Conservation (phyloP, 2,113 vertebrate species). For the Rutilus rutilus region DNA sequence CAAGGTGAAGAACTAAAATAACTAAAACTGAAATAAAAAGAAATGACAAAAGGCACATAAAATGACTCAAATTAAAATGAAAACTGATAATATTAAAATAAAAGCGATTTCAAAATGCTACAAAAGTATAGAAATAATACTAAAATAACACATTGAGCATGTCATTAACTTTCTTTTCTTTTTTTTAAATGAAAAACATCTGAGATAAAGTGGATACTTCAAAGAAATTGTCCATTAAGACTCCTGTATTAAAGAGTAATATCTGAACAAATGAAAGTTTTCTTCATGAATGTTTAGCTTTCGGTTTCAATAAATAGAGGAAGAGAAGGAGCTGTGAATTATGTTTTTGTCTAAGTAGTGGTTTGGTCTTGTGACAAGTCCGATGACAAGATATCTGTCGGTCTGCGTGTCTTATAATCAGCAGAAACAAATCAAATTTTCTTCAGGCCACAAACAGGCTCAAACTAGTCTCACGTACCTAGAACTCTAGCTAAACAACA, state of each 20-base stretch:
- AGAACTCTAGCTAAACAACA: background rate
- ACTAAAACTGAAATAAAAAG: no score
- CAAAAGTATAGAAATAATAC: background rate
- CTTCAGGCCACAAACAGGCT: background rate
- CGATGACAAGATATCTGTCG: background rate
- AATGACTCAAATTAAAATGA: no score
- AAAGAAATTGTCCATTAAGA: background rate
- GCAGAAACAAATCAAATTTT: background rate
- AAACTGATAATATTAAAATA: background rate
- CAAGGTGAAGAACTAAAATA: no score
- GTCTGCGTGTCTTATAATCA: background rate
- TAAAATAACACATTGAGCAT: background rate
- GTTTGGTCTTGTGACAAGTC: slow-evolving; percentile 29
- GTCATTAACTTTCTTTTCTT: background rate
- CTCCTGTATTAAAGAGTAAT: background rate
- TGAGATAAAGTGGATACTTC: background rate
- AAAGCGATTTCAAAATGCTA: background rate
- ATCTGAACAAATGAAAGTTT: background rate
- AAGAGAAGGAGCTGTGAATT: background rate
- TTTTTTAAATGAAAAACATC: no score
- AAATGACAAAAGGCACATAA: no score
- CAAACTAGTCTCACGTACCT: background rate
- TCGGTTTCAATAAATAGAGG: slow-evolving; percentile 13
- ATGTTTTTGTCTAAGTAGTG: background rate
- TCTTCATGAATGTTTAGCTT: background rate